Base-by-base conservation (phyloP, 2,113 vertebrate species). In the Pteronura brasiliensis region DNA sequence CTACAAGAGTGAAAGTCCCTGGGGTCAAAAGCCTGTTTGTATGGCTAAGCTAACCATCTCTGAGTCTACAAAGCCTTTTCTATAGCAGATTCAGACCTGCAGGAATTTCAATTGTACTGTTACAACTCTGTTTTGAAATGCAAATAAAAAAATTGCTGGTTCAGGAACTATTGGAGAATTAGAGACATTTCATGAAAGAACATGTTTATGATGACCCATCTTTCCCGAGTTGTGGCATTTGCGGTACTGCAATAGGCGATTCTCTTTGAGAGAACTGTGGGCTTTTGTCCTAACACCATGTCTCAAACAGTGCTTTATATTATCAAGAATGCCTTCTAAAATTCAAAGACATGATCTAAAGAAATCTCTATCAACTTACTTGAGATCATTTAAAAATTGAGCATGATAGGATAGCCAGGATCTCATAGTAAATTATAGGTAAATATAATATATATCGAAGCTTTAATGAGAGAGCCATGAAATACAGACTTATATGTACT, bases 51-150 rank as follows among this genome's bases (percentile, higher is more conserved):
- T 93, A 71, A 94, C 18, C 55, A 71, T 52, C 14, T 59, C 21
- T 63, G 39, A 82, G 29, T 52, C 55, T 83, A 76, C 47, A 76
- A 59, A 89, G 14, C 25, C 27, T 76, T 93, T 94, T 94, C 27
- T 63, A 13, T 36, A 95, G 79, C 34, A 80, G 63, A 87, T 52
- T 88, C 36, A 95, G 59, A 92, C 65, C 27, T 92, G 52, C 18
- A 90, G 39, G 79, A 92, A 93, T 84, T 90, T 95, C 23, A 34
- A 2, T 86, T 92, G 31, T 89, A 72, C 61, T 96, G 67, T 81
- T 95, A 77, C 20, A 79, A 34, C 76, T 77, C 36, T 94, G 55
- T 96, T 97, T 96, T 97, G 96, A 97, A 97, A 97, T 97, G 96
- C 79, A 98, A 94, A 97, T 95, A 74, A 97, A 14, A 2, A 88